Percentiles rank a stretch among this genome's conserved stretches.
phyloP scores from a whole-genome alignment of 2,888 invertebrate species.

The Dolomedes plantarius region DNA sequence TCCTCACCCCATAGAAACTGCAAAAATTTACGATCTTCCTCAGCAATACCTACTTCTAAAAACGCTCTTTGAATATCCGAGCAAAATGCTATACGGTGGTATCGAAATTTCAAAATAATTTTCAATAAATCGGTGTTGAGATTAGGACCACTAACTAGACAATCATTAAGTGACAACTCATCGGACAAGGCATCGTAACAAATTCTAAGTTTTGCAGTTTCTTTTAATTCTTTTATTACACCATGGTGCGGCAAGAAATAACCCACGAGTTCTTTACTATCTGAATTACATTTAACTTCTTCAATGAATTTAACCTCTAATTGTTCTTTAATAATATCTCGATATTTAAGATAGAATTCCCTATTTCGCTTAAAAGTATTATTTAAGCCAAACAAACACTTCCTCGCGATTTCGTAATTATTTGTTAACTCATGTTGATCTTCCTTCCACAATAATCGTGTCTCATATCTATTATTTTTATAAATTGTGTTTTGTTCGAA shows the following conservation, averaged over 20 bases:
- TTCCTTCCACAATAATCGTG: conserved; percentile 12
- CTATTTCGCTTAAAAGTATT: neutral
- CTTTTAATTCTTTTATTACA: conserved; percentile 13
- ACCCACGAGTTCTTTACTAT: neutral
- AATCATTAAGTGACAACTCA: neutral
- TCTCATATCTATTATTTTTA: conserved; percentile 11
- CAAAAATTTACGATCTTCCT: neutral
- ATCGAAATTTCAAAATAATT: conserved; percentile 4
- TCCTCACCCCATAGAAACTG: neutral
- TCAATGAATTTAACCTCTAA: neutral
- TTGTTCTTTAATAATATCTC: conserved; percentile 17
- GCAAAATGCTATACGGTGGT: neutral
- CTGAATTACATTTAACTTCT: neutral
- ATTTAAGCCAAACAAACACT: neutral
- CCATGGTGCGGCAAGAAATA: conserved; percentile 12
- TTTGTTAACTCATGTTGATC: neutral
- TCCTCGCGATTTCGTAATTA: conserved; percentile 10
- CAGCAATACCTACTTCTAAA: neutral
- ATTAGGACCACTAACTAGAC: neutral
- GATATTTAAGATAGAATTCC: neutral
- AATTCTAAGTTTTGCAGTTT: neutral
- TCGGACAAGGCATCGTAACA: conserved; percentile 14
- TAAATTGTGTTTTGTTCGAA: conserved; percentile 16
- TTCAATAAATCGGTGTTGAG: neutral
- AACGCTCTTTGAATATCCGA: neutral